A percentile compares a stretch with the other conserved stretches of the same genome.
Evolutionary conservation across 1,140 invertebrate species (phyloP).

Genomic region (Pentalonia nigronervosa): DNA sequence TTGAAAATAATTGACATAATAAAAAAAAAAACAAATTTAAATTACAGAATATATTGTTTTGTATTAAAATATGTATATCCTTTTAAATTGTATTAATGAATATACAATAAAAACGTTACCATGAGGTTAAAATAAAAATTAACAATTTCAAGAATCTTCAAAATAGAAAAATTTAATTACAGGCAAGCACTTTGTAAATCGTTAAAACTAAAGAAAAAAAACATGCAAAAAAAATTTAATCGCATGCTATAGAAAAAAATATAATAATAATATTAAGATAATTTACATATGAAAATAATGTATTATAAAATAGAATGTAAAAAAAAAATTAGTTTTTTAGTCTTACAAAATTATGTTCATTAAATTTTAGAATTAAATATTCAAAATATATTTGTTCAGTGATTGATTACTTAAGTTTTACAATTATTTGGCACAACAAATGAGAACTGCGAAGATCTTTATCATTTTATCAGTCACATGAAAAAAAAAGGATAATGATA

Average conservation of each 20-base stretch:
- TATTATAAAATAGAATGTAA: conserved; percentile 3
- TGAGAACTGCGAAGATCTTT: conserved; percentile 9
- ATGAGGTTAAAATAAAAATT: not conserved
- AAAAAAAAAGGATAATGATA: conserved; percentile 30
- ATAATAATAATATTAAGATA: not conserved
- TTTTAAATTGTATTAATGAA: not conserved
- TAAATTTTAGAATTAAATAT: not conserved
- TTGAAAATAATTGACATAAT: not conserved
- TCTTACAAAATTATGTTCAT: conserved; percentile 17
- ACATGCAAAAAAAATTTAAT: conserved; percentile 10
- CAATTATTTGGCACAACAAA: conserved; percentile 43
- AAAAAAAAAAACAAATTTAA: not conserved
- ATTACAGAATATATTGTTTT: not conserved
- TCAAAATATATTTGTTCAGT: not conserved
- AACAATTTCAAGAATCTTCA: not conserved
- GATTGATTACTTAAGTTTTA: not conserved
- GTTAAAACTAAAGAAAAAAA: not conserved
- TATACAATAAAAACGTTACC: not conserved
- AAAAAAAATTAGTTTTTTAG: not conserved
- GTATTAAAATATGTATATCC: not conserved
- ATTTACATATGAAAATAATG: not conserved
- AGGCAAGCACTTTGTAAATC: conserved; percentile 32
- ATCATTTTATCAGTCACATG: conserved; percentile 41
- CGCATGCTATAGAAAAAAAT: not conserved
- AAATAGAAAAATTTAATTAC: conserved; percentile 21